phyloP scores from a whole-genome alignment of 2,888 invertebrate species.

The Meganola albula region DNA sequence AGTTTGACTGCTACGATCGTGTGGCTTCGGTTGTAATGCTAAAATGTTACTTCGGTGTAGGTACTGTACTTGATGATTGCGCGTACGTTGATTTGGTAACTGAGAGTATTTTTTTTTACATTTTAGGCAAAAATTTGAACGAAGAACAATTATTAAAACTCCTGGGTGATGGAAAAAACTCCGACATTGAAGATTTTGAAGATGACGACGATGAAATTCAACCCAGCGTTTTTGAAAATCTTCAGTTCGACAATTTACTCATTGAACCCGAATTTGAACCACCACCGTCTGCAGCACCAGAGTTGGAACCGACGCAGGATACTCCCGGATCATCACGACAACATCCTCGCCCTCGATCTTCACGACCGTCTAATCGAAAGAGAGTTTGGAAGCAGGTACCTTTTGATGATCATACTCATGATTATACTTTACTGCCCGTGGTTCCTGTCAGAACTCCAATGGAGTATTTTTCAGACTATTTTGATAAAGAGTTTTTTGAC shows the following conservation, averaged over 20 bases:
- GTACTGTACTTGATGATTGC: too few relatives aligned
- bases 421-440: conserved; percentile 3
- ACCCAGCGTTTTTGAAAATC: not conserved
- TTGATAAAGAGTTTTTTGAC: conserved; percentile 4
- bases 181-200: not conserved
- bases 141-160: not conserved
- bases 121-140: not conserved
- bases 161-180: not conserved
- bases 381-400: conserved; percentile 6
- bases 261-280: not conserved
- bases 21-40: not conserved
- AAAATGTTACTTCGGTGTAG: too few relatives aligned
- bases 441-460: conserved; percentile 1
- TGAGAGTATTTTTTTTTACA: not conserved
- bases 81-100: too few relatives aligned
- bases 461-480: conserved; percentile 16
- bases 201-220: not conserved
- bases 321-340: not conserved
- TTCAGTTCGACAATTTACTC: not conserved
- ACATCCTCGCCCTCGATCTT: not conserved
- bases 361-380: not conserved
- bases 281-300: too few relatives aligned
- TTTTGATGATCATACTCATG: conserved; percentile 3
- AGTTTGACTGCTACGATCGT: not conserved
- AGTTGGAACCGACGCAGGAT: not conserved